Conservation (phyloP, 2,888 invertebrate genomes). For the Strigamia crassipes region DNA sequence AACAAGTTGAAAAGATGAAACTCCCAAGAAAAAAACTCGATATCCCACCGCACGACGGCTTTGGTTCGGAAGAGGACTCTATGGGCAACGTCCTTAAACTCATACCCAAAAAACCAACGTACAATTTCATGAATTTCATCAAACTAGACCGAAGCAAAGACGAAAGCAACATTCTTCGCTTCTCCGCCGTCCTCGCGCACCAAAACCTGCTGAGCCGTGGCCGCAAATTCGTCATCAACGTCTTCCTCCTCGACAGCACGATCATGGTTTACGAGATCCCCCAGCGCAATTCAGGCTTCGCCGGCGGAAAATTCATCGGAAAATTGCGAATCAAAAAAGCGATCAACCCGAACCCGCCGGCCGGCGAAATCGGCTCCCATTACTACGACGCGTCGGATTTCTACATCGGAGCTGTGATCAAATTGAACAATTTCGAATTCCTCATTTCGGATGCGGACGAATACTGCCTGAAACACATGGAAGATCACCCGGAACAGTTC, state of each 20-base stretch:
- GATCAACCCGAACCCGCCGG: conserved; percentile 67
- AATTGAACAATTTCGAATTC: conserved; percentile 78
- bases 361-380: conserved; percentile 72
- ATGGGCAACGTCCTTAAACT: conserved; percentile 83
- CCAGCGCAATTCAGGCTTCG: conserved; percentile 71
- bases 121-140: conserved; percentile 79
- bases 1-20: conserved; percentile 53
- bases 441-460: conserved; percentile 80
- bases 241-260: conserved; percentile 81
- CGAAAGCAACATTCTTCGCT: conserved; percentile 77
- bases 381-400: conserved; percentile 79
- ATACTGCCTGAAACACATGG: conserved; percentile 86
- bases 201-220: conserved; percentile 64
- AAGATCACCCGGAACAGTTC: conserved; percentile 66
- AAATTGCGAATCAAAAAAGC: conserved; percentile 71
- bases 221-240: conserved; percentile 79
- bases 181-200: conserved; percentile 76
- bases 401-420: conserved; percentile 79
- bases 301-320: conserved; percentile 64
- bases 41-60: conserved; percentile 88
- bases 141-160: conserved; percentile 76
- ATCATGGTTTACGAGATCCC: conserved; percentile 80
- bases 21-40: not conserved
- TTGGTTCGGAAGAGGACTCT: conserved; percentile 86
- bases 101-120: conserved; percentile 75